These are phyloP conservation scores for Pluvialis apricaria DNA, from an alignment of 2,113 vertebrate genomes.

Conservation along the genomic window DNA sequence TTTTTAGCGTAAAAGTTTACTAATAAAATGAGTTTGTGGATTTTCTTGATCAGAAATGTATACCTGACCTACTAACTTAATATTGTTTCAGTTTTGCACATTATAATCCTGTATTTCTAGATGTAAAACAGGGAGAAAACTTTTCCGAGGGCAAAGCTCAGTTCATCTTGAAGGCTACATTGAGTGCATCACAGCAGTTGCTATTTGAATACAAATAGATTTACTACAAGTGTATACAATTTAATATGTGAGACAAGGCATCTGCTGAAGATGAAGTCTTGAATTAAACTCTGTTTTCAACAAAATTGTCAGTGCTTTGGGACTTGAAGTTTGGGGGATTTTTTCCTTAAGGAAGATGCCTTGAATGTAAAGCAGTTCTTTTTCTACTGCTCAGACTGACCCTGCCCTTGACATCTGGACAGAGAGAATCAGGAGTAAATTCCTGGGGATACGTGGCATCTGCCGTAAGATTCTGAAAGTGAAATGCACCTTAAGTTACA, in stretches of 20 bases:
- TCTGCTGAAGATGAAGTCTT: background rate
- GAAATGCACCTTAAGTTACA: background rate
- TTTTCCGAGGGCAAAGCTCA: background rate
- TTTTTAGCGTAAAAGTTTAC: background rate
- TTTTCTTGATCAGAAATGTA: background rate
- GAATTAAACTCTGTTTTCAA: background rate
- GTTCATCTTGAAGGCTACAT: background rate
- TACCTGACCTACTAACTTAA: background rate
- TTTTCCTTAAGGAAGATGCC: background rate
- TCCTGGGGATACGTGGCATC: background rate
- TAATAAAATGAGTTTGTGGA: background rate
- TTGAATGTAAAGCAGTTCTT: background rate
- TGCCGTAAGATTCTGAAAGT: background rate
- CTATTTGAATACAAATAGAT: background rate
- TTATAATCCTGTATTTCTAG: background rate
- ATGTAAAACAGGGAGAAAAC: background rate
- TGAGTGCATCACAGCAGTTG: background rate
- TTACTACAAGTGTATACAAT: background rate
- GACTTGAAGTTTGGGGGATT: background rate
- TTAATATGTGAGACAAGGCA: background rate
- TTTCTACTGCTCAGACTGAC: background rate
- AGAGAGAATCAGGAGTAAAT: background rate
- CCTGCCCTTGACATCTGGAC: background rate
- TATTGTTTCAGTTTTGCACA: background rate
- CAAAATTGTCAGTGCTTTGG: background rate